phyloP scores from a whole-genome alignment of 2,113 vertebrate species.

The Carassius auratus region DNA sequence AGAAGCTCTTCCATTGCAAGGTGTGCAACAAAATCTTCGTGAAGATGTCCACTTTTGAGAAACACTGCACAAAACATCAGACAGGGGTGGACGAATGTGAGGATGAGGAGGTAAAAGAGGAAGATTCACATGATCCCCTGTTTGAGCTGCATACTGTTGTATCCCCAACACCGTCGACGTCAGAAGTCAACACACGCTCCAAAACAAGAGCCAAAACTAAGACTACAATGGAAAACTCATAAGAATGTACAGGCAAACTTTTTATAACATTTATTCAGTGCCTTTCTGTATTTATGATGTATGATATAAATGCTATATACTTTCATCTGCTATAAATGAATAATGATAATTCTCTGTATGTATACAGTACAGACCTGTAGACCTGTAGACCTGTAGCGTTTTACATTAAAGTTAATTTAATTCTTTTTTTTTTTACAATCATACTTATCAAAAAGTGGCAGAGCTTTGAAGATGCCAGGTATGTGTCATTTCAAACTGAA shows the following conservation, averaged over 20 bases:
- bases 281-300: no score
- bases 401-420: not conserved
- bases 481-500: not conserved
- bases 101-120: slow-evolving; percentile 16
- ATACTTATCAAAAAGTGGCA: no score
- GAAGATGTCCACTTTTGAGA: slow-evolving; percentile 71
- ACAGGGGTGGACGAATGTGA: slow-evolving; percentile 48
- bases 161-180: slow-evolving; percentile 38
- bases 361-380: not conserved
- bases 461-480: no score
- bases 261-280: no score
- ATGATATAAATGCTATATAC: not conserved
- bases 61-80: slow-evolving; percentile 71
- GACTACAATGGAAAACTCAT: slow-evolving; percentile 55
- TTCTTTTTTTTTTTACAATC: no score
- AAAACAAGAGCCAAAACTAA: slow-evolving; percentile 69
- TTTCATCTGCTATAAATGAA: not conserved
- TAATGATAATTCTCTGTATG: not conserved
- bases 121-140: slow-evolving; percentile 59
- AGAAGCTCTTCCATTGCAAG: slow-evolving; percentile 72
- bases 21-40: slow-evolving; percentile 73
- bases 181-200: slow-evolving; percentile 74
- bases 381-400: no score
- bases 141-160: slow-evolving; percentile 58
- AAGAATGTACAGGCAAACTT: no score